Evolutionary conservation across 2,888 invertebrate genomes (phyloP).

Genomic region (Morpho helenor): DNA sequence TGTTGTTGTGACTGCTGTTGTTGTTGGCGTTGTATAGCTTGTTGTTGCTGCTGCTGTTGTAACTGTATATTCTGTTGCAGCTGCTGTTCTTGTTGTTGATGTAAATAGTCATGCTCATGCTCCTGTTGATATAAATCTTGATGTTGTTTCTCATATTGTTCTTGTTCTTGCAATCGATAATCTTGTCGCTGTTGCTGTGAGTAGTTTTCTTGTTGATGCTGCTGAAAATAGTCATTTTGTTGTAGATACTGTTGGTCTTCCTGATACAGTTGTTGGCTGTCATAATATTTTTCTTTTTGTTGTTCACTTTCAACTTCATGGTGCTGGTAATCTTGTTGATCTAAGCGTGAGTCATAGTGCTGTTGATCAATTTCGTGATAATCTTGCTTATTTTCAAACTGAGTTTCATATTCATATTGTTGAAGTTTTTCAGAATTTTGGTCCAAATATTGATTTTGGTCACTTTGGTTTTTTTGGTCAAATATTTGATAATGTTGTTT

Average conservation of each 20-base stretch:
- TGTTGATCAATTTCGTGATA: conserved; percentile 31
- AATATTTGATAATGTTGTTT: conserved; percentile 35
- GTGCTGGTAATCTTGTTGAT: conserved; percentile 23
- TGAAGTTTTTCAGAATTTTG: conserved; percentile 35
- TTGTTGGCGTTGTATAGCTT: conserved; percentile 43
- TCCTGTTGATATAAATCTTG: conserved; percentile 39
- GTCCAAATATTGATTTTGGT: conserved; percentile 32
- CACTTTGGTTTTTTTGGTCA: conserved; percentile 32
- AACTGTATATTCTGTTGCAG: conserved; percentile 39
- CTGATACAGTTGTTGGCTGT: conserved; percentile 26
- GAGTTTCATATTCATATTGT: conserved; percentile 29
- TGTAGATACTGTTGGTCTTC: conserved; percentile 31
- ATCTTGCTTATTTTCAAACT: conserved; percentile 19
- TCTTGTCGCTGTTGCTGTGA: conserved; percentile 26
- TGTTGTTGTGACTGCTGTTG: conserved; percentile 54
- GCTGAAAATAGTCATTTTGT: conserved; percentile 32
- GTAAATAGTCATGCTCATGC: conserved; percentile 37
- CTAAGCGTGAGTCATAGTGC: conserved; percentile 22
- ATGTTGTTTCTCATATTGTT: conserved; percentile 38
- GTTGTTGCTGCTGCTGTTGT: conserved; percentile 42
- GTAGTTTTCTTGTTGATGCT: conserved; percentile 31
- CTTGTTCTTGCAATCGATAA: conserved; percentile 32
- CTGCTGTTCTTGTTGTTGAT: conserved; percentile 34
- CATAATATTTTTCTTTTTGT: conserved; percentile 35
- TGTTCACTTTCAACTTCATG: conserved; percentile 33